Evolutionary conservation across 2,797 vertebrate species (phyloP), one percentile per base, ranked within the genome.

Genomic region (Spheniscus humboldti): DNA sequence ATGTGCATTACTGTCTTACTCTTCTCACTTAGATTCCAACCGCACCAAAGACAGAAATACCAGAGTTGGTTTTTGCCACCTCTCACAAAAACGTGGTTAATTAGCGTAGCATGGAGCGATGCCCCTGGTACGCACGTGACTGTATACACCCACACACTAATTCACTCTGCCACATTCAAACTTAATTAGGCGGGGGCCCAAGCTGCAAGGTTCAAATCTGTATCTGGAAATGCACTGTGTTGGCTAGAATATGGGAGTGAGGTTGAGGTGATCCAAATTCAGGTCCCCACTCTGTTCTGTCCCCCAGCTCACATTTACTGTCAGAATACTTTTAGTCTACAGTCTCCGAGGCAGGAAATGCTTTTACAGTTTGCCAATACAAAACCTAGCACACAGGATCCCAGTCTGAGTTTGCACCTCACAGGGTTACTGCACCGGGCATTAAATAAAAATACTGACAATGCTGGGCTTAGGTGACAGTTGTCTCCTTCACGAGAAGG

Each of bases 81-180:
- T 96, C 95, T 94, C 87, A 81, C 85, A 95, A 92, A 96, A 95
- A 92, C 94, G 94, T 68, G 59, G 92, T 94, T 97, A 96, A 97
- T 96, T 93, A 97, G 92, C 9, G 7, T 88, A 57, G 83, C 90
- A 93, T 7, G 1, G 91, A 96, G 86, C 5, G 6, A 69, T 95
- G 95, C 82, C 94, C 95, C 91, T 56, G 88, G 77, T 91, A 86
- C 82, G 73, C 95, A 92, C 27, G 48, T 96, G 96, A 93, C 90
- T 87, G 82, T 55, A 62, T 28, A 86, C 92, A 92, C 94, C 94
- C 95, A 81, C 95, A 89, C 87, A 41, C 25, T 59, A 69, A 89
- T 77, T 95, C 93, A 72, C 74, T 90, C 60, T 60, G 90, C 90
- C 85, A 76, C 91, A 74, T 68, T 95, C 94, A 91, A 60, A 90